Evolutionary conservation across 2,888 invertebrate species (phyloP).

Genomic region (Tanaodytes sp.): DNA sequence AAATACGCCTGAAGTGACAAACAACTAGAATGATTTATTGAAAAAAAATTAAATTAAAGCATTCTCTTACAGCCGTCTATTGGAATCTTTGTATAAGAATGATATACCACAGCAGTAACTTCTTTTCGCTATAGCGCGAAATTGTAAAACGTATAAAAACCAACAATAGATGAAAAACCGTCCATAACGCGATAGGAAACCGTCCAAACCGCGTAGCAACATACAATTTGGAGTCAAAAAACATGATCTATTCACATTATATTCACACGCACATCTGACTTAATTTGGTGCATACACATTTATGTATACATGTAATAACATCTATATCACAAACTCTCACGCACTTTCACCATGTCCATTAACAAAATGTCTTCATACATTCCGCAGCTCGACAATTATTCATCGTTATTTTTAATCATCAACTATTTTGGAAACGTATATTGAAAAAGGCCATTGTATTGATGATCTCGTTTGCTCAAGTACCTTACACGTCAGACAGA

Average conservation of each 20-base stretch:
- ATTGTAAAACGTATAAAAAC: constrained; percentile 18
- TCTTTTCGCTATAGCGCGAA: not conserved
- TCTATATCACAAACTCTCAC: constrained; percentile 14
- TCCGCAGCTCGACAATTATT: constrained; percentile 21
- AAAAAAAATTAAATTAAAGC: not conserved
- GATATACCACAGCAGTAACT: not conserved
- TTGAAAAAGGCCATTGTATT: constrained; percentile 51
- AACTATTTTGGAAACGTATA: constrained; percentile 14
- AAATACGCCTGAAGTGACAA: not conserved
- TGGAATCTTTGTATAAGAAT: not conserved
- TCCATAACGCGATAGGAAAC: no score
- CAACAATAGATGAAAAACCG: constrained; percentile 22
- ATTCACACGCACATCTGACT: constrained; percentile 26
- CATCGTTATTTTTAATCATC: constrained; percentile 7
- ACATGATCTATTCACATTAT: constrained; percentile 9
- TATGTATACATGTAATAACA: constrained; percentile 26
- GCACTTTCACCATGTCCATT: constrained; percentile 11
- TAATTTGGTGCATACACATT: constrained; percentile 25
- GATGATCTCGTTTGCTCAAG: constrained; percentile 20
- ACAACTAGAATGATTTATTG: not conserved
- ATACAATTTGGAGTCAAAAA: no score
- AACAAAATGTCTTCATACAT: no score
- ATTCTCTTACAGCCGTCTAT: not conserved
- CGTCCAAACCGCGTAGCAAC: no score
- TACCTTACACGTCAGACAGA: constrained; percentile 33